phyloP scores from a whole-genome alignment of 2,113 vertebrate genomes.

The Furnarius figulus region DNA sequence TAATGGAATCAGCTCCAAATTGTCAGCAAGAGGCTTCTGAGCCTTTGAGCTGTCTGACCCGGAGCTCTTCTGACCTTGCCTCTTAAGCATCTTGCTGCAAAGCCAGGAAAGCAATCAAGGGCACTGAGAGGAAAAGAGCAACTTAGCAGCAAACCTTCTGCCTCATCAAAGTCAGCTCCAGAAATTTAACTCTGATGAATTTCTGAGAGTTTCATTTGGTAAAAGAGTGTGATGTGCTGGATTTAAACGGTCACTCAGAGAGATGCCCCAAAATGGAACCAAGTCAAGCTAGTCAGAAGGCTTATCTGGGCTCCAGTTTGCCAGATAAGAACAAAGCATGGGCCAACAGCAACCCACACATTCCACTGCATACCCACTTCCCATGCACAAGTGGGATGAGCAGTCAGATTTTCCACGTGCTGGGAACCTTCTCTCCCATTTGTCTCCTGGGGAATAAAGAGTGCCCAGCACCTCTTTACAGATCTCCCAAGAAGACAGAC shows the following conservation, averaged over 20 bases:
- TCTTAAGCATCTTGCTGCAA: conserved; percentile 13
- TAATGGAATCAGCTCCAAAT: neutral
- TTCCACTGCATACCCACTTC: accelerated
- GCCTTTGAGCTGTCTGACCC: conserved; percentile 24
- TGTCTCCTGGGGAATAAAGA: neutral
- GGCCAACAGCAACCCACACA: neutral
- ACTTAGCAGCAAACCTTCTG: neutral
- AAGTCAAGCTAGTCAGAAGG: neutral
- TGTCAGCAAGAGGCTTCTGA: conserved; percentile 27
- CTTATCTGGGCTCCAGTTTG: neutral
- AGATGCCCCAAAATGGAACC: neutral
- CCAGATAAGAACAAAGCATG: neutral
- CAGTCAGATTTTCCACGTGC: neutral
- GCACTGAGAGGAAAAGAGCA: neutral
- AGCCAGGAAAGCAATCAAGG: conserved; percentile 37
- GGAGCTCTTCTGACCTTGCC: conserved; percentile 24
- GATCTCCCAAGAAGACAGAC: neutral
- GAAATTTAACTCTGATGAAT: neutral
- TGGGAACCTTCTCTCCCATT: neutral
- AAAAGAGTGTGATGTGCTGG: neutral
- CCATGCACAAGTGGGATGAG: neutral
- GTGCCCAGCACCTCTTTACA: neutral
- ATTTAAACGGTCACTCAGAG: neutral
- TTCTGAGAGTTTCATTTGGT: neutral
- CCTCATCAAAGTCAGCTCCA: neutral